Evolutionary conservation across 2,888 invertebrate species (phyloP).

Genomic region (Tortrix viridana): DNA sequence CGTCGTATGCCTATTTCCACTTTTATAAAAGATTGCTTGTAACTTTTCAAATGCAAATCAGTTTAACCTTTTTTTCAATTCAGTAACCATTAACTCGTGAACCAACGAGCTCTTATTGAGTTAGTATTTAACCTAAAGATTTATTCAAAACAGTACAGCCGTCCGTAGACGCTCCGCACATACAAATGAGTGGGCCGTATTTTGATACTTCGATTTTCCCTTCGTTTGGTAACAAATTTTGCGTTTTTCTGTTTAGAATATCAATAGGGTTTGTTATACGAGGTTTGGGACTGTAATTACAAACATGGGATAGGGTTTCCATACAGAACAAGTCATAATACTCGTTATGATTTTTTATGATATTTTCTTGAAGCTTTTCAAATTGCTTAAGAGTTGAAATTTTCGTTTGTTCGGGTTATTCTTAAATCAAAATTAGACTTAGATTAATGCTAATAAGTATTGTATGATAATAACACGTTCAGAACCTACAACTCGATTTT

Average conservation of each 20-base stretch:
- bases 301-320: no score
- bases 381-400: no score
- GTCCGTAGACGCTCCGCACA: constrained; percentile 58
- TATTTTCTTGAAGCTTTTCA: no score
- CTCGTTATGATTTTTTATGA: no score
- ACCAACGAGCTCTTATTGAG: constrained; percentile 71
- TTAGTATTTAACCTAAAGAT: constrained; percentile 73
- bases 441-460: no score
- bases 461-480: no score
- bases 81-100: constrained; percentile 63
- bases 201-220: constrained; percentile 42
- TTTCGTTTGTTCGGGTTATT: no score
- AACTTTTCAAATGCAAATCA: constrained; percentile 64
- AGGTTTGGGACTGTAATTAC: no score
- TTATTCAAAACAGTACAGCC: constrained; percentile 74
- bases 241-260: constrained; percentile 19
- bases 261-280: not conserved
- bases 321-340: no score
- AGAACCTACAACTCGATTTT: no score
- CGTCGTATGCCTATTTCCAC: no score
- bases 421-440: no score
- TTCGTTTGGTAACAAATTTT: constrained; percentile 23
- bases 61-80: constrained; percentile 75
- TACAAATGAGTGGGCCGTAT: constrained; percentile 60
- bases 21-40: not conserved